Base-by-base conservation (phyloP, 2,113 vertebrate species). In the Mustela lutreola region DNA sequence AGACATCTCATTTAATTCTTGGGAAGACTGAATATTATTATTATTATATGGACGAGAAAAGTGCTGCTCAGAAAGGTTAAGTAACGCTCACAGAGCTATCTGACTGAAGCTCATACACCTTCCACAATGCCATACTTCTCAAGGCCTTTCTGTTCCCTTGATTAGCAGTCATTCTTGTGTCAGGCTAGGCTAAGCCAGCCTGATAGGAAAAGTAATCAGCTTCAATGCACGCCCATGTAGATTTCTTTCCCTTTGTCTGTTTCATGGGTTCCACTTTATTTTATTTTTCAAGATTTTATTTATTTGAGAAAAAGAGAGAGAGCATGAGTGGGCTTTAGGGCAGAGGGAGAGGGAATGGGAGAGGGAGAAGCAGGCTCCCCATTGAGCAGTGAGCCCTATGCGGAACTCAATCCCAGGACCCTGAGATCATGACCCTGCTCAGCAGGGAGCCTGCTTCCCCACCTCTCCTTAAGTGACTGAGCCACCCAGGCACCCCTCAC, bases 1-100 rank as follows among this genome's bases (percentile, higher is more conserved):
- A 86, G 82, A 82, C 7, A n/a, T 80, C 53, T 75, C 58, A 89
- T 91, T 89, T 87, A 93, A 97, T 90, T 95, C 90, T 94, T 92
- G 21, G 5, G 42, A 79, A 60, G 94, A 80, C 60, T 58, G n/a
- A 73, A 31, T 31, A 36, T 91, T 67, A 60, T 81, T 60, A 76
- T 75, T 11, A 62, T 36, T 36, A 42, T 18, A 62, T 48, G 56
- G 28, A 63, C 50, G n/a, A 87, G 87, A 71, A 96, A 86, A 94
- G 18, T 81, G n/a, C 60, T 65, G 33, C 53, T 82, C 45, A 36
- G 63, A 95, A 93, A 95, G 60, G 39, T 73, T 26, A 58, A 65
- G 36, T 76, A 94, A 73, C 22, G 18, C 65, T 80, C 62, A 75
- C 62, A 95, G 56, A 65, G n/a, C 56, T 73, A 1, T 56, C 36